phyloP scores from a whole-genome alignment of 2,888 invertebrate genomes.

The Brachylomia viminalis region DNA sequence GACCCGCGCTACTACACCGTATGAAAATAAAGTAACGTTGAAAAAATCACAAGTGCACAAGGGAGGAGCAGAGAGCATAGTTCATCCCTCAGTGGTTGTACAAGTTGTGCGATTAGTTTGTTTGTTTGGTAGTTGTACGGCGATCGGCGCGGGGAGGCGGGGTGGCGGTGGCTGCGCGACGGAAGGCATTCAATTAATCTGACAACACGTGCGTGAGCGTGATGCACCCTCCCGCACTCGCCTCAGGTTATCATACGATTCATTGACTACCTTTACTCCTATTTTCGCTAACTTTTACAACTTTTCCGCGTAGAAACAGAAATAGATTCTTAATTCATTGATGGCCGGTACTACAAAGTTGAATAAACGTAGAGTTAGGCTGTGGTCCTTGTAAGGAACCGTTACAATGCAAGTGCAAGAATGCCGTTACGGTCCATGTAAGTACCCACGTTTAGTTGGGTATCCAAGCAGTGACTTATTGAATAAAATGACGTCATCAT shows the following conservation, averaged over 20 bases:
- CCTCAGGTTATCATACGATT: constrained; percentile 80
- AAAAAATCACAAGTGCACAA: constrained; percentile 81
- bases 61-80: constrained; percentile 70
- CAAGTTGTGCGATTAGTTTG: constrained; percentile 68
- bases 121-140: constrained; percentile 75
- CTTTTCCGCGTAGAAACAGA: constrained; percentile 38
- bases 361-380: constrained; percentile 38
- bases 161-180: constrained; percentile 66
- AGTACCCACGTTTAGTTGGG: not conserved
- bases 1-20: constrained; percentile 83
- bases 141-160: constrained; percentile 50
- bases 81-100: constrained; percentile 67
- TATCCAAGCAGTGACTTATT: constrained; percentile 9
- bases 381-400: constrained; percentile 33
- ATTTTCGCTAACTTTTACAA: constrained; percentile 53
- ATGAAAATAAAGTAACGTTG: constrained; percentile 82
- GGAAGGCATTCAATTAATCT: constrained; percentile 86
- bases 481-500: constrained; percentile 21
- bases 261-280: constrained; percentile 74
- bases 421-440: constrained; percentile 46
- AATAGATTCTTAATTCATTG: constrained; percentile 37
- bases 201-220: constrained; percentile 88
- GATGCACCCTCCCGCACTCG: constrained; percentile 79
- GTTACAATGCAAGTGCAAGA: constrained; percentile 62
- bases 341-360: constrained; percentile 45